Conservation (phyloP, 2,797 vertebrate species). For the Schizopygopsis pylzovi region DNA sequence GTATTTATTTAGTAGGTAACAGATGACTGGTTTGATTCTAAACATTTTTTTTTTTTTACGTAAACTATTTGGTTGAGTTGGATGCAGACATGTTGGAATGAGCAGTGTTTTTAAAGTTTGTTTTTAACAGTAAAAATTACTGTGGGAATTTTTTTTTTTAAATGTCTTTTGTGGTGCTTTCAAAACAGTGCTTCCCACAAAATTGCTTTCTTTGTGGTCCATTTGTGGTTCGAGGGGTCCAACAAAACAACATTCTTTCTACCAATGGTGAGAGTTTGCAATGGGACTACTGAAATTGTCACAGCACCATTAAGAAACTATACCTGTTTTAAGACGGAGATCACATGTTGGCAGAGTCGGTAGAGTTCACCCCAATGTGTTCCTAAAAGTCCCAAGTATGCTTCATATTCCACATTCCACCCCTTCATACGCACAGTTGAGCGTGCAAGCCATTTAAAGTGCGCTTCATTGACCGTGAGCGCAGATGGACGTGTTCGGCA, state of each 20-base stretch:
- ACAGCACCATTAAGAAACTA: neutral
- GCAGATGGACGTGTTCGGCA: neutral
- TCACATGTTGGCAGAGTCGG: neutral
- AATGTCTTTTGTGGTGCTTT: neutral
- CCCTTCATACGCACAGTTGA: neutral
- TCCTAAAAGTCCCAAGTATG: neutral
- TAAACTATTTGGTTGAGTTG: neutral
- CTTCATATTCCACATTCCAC: neutral
- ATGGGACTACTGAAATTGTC: neutral
- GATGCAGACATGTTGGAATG: neutral
- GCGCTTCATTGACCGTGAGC: neutral
- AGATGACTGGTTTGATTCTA: neutral
- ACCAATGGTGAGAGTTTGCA: neutral
- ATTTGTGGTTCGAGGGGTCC: neutral
- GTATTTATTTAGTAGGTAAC: neutral
- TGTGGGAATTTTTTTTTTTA: neutral
- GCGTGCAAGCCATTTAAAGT: neutral
- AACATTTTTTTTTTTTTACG: neutral
- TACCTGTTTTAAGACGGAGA: neutral
- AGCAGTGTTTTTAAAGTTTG: neutral
- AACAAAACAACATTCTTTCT: neutral
- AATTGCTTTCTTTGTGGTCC: neutral
- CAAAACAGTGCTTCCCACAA: neutral
- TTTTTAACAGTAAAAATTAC: neutral
- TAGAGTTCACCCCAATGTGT: neutral